Conservation (phyloP, 2,797 vertebrate species). For the Eidolon dupreanum region DNA sequence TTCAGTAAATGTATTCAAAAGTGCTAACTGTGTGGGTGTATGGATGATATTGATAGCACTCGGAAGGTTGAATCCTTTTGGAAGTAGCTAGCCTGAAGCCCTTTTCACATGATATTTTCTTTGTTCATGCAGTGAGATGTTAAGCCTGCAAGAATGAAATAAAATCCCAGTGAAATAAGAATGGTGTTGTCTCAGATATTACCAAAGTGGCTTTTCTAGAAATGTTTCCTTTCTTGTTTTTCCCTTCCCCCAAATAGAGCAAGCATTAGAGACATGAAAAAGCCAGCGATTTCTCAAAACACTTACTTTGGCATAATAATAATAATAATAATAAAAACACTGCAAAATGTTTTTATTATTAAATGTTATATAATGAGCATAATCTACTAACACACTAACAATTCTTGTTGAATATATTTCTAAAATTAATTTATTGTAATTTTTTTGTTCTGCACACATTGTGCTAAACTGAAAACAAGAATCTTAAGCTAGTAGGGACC, state of each 20-base stretch:
- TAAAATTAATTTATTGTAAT: not conserved
- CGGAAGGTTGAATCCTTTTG: slow-evolving; percentile 84
- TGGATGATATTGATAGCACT: slow-evolving; percentile 86
- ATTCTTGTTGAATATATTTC: not conserved
- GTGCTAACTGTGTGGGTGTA: slow-evolving; percentile 86
- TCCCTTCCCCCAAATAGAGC: not conserved
- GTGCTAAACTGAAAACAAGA: not conserved
- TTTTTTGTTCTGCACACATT: not conserved
- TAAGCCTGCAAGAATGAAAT: slow-evolving; percentile 84
- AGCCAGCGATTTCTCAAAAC: slow-evolving; percentile 46
- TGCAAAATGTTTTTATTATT: slow-evolving; percentile 31
- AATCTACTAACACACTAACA: not conserved
- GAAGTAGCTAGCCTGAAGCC: slow-evolving; percentile 83
- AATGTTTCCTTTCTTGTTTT: slow-evolving; percentile 30
- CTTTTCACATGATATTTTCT: slow-evolving; percentile 84
- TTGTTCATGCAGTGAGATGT: slow-evolving; percentile 84
- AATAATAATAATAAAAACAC: not conserved
- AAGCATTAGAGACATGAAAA: slow-evolving; percentile 23
- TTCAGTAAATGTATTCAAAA: slow-evolving; percentile 85
- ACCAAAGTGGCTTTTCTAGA: slow-evolving; percentile 60
- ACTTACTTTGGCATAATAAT: slow-evolving; percentile 63
- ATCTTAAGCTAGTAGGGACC: not conserved
- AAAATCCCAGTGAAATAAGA: slow-evolving; percentile 83
- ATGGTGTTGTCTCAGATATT: slow-evolving; percentile 78
- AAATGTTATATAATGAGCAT: slow-evolving; percentile 27